phyloP scores from a whole-genome alignment of 2,797 vertebrate species.

The Onychomys arenicola region DNA sequence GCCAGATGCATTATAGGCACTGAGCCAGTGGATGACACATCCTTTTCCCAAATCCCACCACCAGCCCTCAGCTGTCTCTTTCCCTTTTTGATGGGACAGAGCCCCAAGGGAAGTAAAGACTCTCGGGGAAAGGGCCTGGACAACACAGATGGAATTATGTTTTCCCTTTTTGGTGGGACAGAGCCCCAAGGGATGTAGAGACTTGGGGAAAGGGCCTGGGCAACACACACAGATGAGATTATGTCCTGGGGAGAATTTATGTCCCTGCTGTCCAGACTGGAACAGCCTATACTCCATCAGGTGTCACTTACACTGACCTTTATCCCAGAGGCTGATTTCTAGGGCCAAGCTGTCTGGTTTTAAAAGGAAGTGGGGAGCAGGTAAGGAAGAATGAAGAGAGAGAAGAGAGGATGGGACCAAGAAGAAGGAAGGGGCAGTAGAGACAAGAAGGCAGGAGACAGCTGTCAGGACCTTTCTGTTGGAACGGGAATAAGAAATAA shows the following conservation, averaged over 20 bases:
- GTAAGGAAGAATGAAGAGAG: conserved; percentile 11
- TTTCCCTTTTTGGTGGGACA: conserved; percentile 72
- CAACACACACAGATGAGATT: neutral
- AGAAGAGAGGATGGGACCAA: conserved; percentile 1
- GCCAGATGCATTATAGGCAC: conserved; percentile 66
- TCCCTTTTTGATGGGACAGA: conserved; percentile 73
- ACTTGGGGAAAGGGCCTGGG: conserved; percentile 61
- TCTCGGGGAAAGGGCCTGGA: conserved; percentile 57
- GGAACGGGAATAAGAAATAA: neutral
- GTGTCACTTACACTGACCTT: neutral
- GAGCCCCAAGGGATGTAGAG: conserved; percentile 55
- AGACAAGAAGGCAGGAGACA: neutral
- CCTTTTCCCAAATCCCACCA: conserved; percentile 70
- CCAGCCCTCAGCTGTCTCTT: conserved; percentile 66
- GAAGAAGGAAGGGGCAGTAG: neutral
- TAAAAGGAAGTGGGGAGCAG: neutral
- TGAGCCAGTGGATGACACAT: conserved; percentile 78
- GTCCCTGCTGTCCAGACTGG: neutral
- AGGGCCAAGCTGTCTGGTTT: neutral
- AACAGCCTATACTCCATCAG: neutral
- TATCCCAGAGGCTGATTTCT: neutral
- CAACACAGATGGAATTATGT: neutral
- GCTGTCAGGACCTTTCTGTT: neutral
- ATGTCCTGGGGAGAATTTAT: conserved; percentile 48
- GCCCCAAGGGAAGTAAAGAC: conserved; percentile 54